Evolutionary conservation across 2,113 vertebrate genomes (phyloP).

Genomic region (Chaetorhynchus papuensis): DNA sequence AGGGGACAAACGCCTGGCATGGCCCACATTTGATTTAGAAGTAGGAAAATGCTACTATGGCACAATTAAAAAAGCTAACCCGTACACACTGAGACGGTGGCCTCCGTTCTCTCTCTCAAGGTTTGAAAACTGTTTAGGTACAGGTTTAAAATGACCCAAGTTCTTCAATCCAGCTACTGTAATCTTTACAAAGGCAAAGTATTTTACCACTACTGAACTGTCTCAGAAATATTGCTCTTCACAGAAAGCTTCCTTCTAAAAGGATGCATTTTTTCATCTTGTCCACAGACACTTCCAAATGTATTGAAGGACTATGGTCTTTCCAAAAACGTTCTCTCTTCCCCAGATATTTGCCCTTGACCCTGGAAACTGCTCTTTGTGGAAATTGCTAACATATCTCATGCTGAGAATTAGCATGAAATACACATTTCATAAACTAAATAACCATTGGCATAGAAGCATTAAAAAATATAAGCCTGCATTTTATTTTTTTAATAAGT

Average conservation of each 20-base stretch:
- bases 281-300: not conserved
- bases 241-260: not conserved
- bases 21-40: not conserved
- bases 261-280: not conserved
- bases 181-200: not conserved
- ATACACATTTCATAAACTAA: not conserved
- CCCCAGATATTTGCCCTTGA: not conserved
- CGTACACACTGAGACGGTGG: not conserved
- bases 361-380: not conserved
- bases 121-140: not conserved
- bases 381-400: not conserved
- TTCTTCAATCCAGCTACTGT: not conserved
- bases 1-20: not conserved
- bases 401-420: not conserved
- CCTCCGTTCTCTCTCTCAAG: not conserved
- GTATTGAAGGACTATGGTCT: not conserved
- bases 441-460: not conserved
- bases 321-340: not conserved
- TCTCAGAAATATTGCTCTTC: not conserved
- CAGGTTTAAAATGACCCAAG: not conserved
- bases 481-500: not conserved
- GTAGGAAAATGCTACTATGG: not conserved
- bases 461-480: not conserved
- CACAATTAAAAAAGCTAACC: not conserved
- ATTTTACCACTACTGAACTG: not conserved